Conservation (phyloP, 2,113 vertebrate genomes). For the Callospermophilus lateralis region DNA sequence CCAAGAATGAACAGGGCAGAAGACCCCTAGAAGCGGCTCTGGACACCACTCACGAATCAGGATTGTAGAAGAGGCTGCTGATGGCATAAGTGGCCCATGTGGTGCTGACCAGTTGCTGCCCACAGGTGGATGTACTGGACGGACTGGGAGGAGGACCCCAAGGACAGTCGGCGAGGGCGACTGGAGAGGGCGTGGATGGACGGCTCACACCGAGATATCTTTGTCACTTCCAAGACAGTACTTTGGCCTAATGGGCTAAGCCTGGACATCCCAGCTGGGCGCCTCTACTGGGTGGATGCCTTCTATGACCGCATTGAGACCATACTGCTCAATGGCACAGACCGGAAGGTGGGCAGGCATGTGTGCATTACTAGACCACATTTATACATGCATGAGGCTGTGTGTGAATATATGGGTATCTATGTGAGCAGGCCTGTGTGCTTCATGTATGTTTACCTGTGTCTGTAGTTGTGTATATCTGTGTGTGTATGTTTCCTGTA, state of each 20-base stretch:
- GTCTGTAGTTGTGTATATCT: background rate
- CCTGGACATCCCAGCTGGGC: conserved; percentile 94
- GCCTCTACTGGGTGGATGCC: conserved; percentile 99
- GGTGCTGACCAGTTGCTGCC: conserved; percentile 11
- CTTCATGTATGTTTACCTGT: background rate
- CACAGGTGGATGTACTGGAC: conserved; percentile 99
- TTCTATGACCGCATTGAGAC: conserved; percentile 98
- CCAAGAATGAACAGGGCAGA: background rate
- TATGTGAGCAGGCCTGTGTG: background rate
- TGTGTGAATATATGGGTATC: background rate
- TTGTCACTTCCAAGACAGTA: conserved; percentile 96
- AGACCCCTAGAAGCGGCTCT: background rate
- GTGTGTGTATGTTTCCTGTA: background rate
- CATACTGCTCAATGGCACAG: conserved; percentile 95
- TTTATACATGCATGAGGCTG: background rate
- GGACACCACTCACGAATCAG: background rate
- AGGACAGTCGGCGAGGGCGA: conserved; percentile 96
- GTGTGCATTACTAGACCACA: background rate
- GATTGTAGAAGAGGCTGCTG: background rate
- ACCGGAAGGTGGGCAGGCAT: conserved; percentile 90
- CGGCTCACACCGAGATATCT: conserved; percentile 94
- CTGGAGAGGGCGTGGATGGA: conserved; percentile 99
- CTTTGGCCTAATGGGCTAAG: conserved; percentile 98
- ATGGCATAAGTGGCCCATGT: background rate
- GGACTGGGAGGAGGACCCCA: conserved; percentile 98